Percentiles rank a stretch among this genome's conserved stretches.
Evolutionary conservation across 1,140 invertebrate genomes (phyloP).

Genomic region (Drosophila quadrilineata): DNA sequence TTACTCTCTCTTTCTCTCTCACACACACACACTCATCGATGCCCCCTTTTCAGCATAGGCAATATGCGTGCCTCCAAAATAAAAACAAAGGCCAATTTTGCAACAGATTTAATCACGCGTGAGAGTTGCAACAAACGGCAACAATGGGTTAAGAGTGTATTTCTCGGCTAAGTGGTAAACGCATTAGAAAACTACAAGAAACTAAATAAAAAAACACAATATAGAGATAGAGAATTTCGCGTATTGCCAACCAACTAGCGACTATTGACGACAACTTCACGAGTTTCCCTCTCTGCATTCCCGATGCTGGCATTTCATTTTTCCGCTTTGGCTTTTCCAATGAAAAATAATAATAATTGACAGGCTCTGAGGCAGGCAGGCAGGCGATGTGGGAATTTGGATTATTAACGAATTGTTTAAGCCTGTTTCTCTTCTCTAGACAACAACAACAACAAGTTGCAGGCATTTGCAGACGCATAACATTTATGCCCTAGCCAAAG

Average conservation of each 20-base stretch:
- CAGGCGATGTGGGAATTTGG: conserved; percentile 75
- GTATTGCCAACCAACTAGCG: conserved; percentile 14
- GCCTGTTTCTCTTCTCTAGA: conserved; percentile 41
- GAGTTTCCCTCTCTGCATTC: conserved; percentile 43
- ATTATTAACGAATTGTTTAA: conserved; percentile 78
- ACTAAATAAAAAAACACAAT: conserved; percentile 12
- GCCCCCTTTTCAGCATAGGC: conserved; percentile 1
- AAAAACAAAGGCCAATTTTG: conserved; percentile 76
- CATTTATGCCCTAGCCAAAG: conserved; percentile 61
- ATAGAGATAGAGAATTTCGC: conserved; percentile 2
- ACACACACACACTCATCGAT: not conserved
- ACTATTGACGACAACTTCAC: conserved; percentile 26
- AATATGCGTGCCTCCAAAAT: conserved; percentile 54
- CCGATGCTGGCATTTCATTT: conserved; percentile 73
- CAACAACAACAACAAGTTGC: conserved; percentile 51
- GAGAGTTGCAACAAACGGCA: conserved; percentile 42
- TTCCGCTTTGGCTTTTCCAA: conserved; percentile 74
- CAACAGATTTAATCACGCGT: conserved; percentile 77
- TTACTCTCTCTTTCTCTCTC: not conserved
- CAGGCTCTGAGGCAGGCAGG: conserved; percentile 49
- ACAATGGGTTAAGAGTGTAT: conserved; percentile 59
- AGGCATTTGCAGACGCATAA: conserved; percentile 66
- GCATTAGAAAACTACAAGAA: conserved; percentile 59
- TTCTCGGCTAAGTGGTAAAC: conserved; percentile 64
- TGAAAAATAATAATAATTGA: conserved; percentile 80